Percentiles rank a stretch among this genome's conserved stretches.
phyloP scores from a whole-genome alignment of 2,888 invertebrate genomes.

The Phalangium opilio region DNA sequence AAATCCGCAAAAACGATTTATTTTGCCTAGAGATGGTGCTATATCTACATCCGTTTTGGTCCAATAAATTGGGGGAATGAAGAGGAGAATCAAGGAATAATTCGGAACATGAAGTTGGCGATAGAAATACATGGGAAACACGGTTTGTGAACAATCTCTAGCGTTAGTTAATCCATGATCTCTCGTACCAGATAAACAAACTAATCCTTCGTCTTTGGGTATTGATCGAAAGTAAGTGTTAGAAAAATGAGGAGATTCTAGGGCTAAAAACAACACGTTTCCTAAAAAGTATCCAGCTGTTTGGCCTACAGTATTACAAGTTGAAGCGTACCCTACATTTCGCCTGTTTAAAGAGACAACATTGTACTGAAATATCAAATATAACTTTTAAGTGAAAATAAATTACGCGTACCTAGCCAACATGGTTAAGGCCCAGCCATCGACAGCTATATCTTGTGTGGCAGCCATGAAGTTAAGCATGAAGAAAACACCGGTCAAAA shows the following conservation, averaged over 20 bases:
- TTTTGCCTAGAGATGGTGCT: no score
- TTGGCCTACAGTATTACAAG: constrained; percentile 97
- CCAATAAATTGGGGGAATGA: no score
- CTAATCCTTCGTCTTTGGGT: constrained; percentile 52
- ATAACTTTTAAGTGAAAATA: not conserved
- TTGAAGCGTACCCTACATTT: constrained; percentile 96
- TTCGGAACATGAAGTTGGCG: no score
- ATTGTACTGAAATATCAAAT: not conserved
- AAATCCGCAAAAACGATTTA: no score
- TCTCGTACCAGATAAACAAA: constrained; percentile 36
- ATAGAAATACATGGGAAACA: not conserved
- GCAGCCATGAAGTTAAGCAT: constrained; percentile 88
- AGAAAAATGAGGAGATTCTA: constrained; percentile 91
- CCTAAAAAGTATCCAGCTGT: constrained; percentile 94
- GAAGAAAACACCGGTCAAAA: constrained; percentile 75
- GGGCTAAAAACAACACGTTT: constrained; percentile 85
- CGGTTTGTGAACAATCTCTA: no score
- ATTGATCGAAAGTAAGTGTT: constrained; percentile 68
- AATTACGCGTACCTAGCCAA: constrained; percentile 52
- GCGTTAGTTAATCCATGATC: no score
- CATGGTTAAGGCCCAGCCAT: constrained; percentile 99
- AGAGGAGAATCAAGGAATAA: no score
- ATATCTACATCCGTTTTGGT: no score
- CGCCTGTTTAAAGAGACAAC: constrained; percentile 40
- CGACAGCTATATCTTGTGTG: constrained; percentile 98